Percentiles rank a stretch among this genome's conserved stretches.
These are phyloP conservation scores for Dendrolimus pini DNA, from an alignment of 2,888 invertebrate species.

Conservation along the genomic window DNA sequence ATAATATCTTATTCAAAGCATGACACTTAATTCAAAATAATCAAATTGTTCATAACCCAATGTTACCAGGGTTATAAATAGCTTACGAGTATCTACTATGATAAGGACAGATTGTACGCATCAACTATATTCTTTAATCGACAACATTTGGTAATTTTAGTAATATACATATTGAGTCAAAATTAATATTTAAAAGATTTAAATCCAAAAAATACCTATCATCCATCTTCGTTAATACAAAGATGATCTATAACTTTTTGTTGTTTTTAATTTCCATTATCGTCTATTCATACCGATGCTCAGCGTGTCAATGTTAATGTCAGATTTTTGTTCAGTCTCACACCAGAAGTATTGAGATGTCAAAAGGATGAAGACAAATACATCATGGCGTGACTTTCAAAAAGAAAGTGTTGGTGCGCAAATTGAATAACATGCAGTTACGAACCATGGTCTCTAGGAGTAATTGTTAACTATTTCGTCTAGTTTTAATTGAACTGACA, in stretches of 20 bases:
- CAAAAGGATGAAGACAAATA: constrained; percentile 70
- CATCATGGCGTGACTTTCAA: constrained; percentile 58
- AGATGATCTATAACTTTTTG: constrained; percentile 11
- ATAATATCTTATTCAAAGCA: too few species aligned
- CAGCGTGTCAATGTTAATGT: constrained; percentile 25
- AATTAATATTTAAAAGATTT: too few species aligned
- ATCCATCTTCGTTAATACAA: neutral
- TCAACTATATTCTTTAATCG: too few species aligned
- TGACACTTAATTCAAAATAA: too few species aligned
- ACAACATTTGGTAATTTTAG: too few species aligned
- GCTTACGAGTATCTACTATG: too few species aligned
- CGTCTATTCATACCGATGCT: constrained; percentile 12
- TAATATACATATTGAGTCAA: too few species aligned
- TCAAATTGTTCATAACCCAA: too few species aligned
- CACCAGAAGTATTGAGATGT: constrained; percentile 60
- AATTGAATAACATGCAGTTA: constrained; percentile 40
- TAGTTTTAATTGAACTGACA: neutral
- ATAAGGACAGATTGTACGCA: too few species aligned
- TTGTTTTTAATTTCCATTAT: constrained; percentile 23
- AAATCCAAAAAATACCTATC: neutral
- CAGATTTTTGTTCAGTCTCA: constrained; percentile 49
- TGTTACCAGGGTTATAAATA: too few species aligned
- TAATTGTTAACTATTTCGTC: neutral
- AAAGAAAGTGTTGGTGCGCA: constrained; percentile 52
- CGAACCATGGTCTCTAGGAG: neutral